Conservation (phyloP, 1,140 invertebrate species). For the Hormaphis cornu region DNA sequence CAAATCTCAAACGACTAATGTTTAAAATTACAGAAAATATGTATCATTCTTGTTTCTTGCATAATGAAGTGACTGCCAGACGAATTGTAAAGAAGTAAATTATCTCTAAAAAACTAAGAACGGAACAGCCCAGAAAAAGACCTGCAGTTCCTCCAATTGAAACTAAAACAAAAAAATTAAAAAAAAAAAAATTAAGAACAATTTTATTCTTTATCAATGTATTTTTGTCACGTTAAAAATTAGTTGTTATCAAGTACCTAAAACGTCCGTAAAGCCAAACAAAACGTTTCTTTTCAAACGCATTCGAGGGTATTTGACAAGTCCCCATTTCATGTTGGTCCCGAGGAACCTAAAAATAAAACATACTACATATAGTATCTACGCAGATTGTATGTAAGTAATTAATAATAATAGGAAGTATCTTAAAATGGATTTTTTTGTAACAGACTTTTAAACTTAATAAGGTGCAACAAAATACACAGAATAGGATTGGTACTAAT, state of each 20-base stretch:
- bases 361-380: neutral
- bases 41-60: too few species aligned
- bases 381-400: too few species aligned
- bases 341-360: constrained; percentile 49
- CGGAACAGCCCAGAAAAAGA: constrained; percentile 38
- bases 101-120: constrained; percentile 38
- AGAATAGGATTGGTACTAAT: too few species aligned
- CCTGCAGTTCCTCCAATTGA: constrained; percentile 46
- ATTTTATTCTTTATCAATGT: too few species aligned
- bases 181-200: neutral
- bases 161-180: constrained; percentile 43
- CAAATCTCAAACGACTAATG: too few species aligned
- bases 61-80: too few species aligned
- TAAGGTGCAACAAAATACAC: too few species aligned
- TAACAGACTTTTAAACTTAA: too few species aligned
- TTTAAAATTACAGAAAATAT: too few species aligned
- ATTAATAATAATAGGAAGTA: neutral
- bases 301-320: constrained; percentile 57
- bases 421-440: neutral
- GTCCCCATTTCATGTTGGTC: constrained; percentile 57
- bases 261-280: constrained; percentile 57
- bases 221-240: too few species aligned
- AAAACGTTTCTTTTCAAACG: constrained; percentile 55
- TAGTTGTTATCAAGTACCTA: constrained; percentile 52
- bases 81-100: constrained; percentile 36